phyloP scores from a whole-genome alignment of 2,797 vertebrate species.

The Enteromius treurensis region DNA sequence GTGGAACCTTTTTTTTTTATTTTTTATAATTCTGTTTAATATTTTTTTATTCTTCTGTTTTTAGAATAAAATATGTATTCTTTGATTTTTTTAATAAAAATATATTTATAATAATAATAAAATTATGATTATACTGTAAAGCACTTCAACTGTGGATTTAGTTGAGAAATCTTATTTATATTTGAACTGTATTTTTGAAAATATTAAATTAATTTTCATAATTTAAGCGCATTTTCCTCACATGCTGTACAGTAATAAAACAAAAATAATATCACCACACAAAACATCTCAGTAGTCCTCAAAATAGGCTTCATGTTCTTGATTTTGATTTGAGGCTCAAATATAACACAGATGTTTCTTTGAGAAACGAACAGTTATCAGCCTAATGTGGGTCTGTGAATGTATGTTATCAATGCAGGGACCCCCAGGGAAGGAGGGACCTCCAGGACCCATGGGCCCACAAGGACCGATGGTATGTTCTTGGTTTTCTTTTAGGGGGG shows the following conservation, averaged over 20 bases:
- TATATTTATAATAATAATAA: neutral
- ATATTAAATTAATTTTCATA: neutral
- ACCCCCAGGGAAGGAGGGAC: slow-evolving; percentile 92
- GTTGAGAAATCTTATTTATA: too few species aligned
- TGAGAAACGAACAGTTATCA: neutral
- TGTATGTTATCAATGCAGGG: slow-evolving; percentile 77
- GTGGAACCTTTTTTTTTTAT: neutral
- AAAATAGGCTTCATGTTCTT: neutral
- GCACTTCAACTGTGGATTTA: neutral
- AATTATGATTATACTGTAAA: neutral
- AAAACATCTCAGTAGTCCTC: neutral
- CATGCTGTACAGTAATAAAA: neutral
- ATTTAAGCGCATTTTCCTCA: neutral
- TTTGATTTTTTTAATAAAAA: neutral
- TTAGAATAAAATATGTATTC: neutral
- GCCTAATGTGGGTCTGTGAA: neutral
- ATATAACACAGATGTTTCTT: neutral
- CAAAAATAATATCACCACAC: neutral
- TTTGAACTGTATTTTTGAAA: too few species aligned
- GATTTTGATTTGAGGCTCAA: neutral
- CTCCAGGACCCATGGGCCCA: slow-evolving; percentile 88
- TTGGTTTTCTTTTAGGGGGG: neutral
- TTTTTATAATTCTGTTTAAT: neutral
- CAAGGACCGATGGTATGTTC: slow-evolving; percentile 86
- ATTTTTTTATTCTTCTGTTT: neutral